Evolutionary conservation across 1,140 invertebrate genomes (phyloP).

Genomic region (Liolophura sinensis): DNA sequence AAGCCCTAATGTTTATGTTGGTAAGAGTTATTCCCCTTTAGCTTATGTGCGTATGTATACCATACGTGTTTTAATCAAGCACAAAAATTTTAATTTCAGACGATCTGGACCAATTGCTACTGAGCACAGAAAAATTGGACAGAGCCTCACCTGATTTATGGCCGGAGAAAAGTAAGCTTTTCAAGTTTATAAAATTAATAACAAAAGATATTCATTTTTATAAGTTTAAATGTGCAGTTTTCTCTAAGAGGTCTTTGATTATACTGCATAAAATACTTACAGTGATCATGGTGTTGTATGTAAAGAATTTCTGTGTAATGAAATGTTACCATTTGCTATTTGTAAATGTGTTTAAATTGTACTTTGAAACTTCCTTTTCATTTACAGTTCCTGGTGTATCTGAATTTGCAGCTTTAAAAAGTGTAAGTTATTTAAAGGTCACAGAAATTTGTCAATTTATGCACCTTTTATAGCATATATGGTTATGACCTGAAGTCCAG

Average conservation of each 20-base stretch:
- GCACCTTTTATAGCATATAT: background rate
- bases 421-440: conserved; percentile 34
- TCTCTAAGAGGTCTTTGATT: background rate
- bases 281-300: background rate
- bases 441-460: too few relatives aligned
- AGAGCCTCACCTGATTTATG: conserved; percentile 88
- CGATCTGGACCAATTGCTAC: conserved; percentile 46
- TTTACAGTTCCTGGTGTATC: conserved; percentile 74
- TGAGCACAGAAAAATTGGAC: conserved; percentile 85
- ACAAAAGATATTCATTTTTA: background rate
- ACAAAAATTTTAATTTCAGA: conserved; percentile 8
- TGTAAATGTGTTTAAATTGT: conserved; percentile 3
- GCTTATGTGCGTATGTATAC: background rate
- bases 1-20: too few relatives aligned
- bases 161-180: conserved; percentile 82
- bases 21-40: too few relatives aligned
- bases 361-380: conserved; percentile 36
- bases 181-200: conserved; percentile 6
- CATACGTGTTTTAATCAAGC: background rate
- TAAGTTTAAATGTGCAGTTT: background rate
- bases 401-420: conserved; percentile 68
- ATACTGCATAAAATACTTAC: background rate
- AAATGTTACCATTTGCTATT: background rate
- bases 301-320: too few relatives aligned
- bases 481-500: too few relatives aligned